Evolutionary conservation across 2,888 invertebrate genomes (phyloP).

Genomic region (Stegana nigrithorax): DNA sequence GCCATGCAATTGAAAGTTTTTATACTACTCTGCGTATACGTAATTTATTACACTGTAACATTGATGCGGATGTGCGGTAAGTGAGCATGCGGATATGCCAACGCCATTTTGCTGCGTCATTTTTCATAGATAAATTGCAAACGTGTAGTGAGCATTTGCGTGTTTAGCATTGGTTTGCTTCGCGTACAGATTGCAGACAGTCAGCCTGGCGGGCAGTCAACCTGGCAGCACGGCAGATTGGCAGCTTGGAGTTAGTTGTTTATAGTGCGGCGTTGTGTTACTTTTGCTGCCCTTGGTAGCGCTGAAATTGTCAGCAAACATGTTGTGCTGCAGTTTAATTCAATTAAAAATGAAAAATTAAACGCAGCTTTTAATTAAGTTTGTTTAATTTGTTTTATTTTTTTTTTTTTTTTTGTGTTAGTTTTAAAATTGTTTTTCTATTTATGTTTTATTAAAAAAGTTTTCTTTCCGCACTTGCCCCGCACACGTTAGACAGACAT

Average conservation of each 20-base stretch:
- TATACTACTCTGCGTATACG: slow-evolving; percentile 54
- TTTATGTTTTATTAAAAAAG: neutral
- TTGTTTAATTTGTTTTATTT: neutral
- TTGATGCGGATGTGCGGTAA: neutral
- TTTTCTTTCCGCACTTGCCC: neutral
- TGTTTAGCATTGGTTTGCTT: neutral
- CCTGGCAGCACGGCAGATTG: no score
- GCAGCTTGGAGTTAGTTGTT: neutral
- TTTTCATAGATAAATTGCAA: no score
- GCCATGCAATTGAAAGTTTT: slow-evolving; percentile 40
- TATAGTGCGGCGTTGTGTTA: no score
- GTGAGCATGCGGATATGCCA: slow-evolving; percentile 8
- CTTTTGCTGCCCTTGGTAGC: neutral
- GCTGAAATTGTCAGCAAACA: slow-evolving; percentile 40
- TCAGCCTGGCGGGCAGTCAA: no score
- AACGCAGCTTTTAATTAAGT: slow-evolving; percentile 8
- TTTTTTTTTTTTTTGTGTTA: neutral
- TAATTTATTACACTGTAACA: slow-evolving; percentile 51
- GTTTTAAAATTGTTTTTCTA: neutral
- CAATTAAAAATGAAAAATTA: slow-evolving; percentile 48
- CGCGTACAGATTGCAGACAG: no score
- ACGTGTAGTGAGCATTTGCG: no score
- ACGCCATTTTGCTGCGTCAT: slow-evolving; percentile 56
- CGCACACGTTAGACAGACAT: no score
- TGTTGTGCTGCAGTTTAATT: slow-evolving; percentile 38